Evolutionary conservation across 2,113 vertebrate genomes (phyloP).

Genomic region (Probosciger aterrimus): DNA sequence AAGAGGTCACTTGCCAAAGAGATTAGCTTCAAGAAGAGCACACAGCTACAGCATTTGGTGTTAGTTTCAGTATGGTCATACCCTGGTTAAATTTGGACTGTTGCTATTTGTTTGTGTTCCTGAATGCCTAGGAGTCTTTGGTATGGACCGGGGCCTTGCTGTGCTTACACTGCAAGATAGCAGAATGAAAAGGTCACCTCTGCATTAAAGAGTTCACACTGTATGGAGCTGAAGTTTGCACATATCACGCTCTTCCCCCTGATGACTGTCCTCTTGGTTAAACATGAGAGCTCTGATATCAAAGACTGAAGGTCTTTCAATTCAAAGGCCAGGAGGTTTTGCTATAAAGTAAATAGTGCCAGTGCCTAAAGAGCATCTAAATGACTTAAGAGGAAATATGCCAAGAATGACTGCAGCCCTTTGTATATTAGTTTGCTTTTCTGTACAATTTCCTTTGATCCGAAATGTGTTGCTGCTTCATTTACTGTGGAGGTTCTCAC

Average conservation of each 20-base stretch:
- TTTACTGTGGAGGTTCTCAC: conserved; percentile 24
- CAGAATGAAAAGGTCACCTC: background rate
- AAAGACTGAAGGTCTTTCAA: conserved; percentile 5
- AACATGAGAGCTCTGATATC: background rate
- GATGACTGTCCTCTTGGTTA: background rate
- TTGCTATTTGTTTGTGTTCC: background rate
- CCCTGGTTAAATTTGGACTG: background rate
- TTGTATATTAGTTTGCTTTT: conserved; percentile 2
- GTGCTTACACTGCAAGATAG: background rate
- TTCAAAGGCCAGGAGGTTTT: background rate
- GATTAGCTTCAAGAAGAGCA: background rate
- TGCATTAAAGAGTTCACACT: background rate
- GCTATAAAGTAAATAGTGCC: background rate
- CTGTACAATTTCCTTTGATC: conserved; percentile 41
- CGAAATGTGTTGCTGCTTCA: conserved; percentile 21
- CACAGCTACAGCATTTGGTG: background rate
- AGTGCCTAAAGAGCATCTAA: background rate
- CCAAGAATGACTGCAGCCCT: conserved; percentile 9
- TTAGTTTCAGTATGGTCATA: background rate
- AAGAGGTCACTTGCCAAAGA: background rate
- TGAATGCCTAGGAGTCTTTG: background rate
- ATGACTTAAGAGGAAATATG: background rate
- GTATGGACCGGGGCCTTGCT: background rate
- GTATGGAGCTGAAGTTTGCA: background rate
- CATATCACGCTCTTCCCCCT: background rate